Evolutionary conservation across 2,888 invertebrate species (phyloP), one percentile per base, ranked within the genome.

Genomic region (Tetragonisca angustula): DNA sequence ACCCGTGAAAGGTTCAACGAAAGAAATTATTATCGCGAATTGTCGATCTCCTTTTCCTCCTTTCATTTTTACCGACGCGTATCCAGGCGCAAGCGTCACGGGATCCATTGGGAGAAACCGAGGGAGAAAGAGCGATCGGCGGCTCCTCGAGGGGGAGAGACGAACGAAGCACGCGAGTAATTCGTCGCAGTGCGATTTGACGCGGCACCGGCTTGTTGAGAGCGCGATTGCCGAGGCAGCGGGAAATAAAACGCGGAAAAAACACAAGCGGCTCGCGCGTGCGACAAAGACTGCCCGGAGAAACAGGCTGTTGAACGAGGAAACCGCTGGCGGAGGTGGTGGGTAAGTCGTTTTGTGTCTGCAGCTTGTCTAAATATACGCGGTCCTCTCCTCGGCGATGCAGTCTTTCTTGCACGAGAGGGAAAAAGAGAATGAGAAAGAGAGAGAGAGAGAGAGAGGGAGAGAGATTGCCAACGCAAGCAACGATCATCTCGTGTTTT

Each of bases 341-440:
- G 90, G 43, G 91, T 90, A 89, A 91, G 92, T 93, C 92, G 93
- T 93, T 93, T 93, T 93, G 93, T 93, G 93, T 93, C 93, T 93
- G 92, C 92, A 88, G 87, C 89, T 85, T 87, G 92, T 91, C 93
- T 93, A 93, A 93, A 93, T 93, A 90, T 90, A 90, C 82, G 85
- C 90, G 85, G 43, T 4, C 87, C 75, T 88, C 90, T 90, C 86
- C 87, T 86, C 90, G 79, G 76, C 78, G 71, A 85, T 86, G 90
- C 81, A 85, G 87, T 81, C 81, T 88, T 83, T 83, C 83, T 81
- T 86, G 87, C 76, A 54, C 62, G 64, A 71, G 69, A 43, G 32
- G 36, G 56, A 43, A 61, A 49, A 75, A 65, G 69, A 77, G 70
- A 79, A 65, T 79, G 62, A 59, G 65, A 56, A 52, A 43, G 69